Evolutionary conservation across 2,797 vertebrate species (phyloP).

Genomic region (Spea hammondii): DNA sequence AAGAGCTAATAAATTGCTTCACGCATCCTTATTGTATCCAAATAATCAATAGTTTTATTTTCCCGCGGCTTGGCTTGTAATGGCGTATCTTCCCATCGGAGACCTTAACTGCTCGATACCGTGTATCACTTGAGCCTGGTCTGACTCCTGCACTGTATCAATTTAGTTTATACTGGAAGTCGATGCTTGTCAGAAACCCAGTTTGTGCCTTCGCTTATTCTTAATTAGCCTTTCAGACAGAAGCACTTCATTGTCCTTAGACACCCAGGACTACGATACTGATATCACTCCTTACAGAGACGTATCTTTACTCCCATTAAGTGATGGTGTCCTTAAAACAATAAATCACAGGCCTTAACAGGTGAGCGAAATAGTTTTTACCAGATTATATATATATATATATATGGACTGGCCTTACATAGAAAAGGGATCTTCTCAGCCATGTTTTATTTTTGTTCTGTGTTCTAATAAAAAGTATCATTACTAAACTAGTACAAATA

Average conservation of each 20-base stretch:
- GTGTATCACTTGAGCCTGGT: neutral
- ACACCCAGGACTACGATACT: neutral
- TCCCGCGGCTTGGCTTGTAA: no score
- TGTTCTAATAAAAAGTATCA: no score
- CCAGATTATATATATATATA: slow-evolving; percentile 38
- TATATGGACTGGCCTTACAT: no score
- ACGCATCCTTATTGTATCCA: no score
- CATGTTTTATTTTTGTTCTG: no score
- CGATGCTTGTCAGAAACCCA: neutral
- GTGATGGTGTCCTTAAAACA: slow-evolving; percentile 71
- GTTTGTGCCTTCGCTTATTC: neutral
- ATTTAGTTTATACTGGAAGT: neutral
- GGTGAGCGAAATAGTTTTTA: slow-evolving; percentile 67
- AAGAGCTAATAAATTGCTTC: no score
- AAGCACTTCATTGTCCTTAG: slow-evolving; percentile 24
- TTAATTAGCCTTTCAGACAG: slow-evolving; percentile 7
- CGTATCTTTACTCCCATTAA: slow-evolving; percentile 70
- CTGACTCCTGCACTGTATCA: neutral
- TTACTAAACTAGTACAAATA: no score
- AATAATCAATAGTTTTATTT: no score
- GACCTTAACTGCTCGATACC: neutral
- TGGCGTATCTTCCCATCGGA: no score
- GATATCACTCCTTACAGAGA: slow-evolving; percentile 53
- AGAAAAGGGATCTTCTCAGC: no score
- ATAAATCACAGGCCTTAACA: slow-evolving; percentile 62